phyloP scores from a whole-genome alignment of 2,113 vertebrate species.

The Paradisaea rubra region DNA sequence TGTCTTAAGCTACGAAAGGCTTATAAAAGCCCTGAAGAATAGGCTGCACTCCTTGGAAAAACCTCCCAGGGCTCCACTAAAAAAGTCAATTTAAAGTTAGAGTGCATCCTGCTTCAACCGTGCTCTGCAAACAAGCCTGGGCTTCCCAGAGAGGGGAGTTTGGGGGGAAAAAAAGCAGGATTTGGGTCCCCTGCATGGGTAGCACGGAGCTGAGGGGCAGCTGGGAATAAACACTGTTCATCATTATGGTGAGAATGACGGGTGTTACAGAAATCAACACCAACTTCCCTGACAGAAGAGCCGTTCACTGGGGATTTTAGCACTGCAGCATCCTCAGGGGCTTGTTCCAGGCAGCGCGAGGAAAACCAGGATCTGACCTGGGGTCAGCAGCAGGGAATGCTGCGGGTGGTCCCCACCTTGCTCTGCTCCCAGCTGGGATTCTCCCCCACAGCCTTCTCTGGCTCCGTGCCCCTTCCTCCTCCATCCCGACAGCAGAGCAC shows the following conservation, averaged over 20 bases:
- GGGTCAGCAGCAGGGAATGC: not conserved
- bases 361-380: not conserved
- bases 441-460: not conserved
- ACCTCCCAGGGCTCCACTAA: not conserved
- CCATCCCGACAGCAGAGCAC: not conserved
- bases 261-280: accelerated
- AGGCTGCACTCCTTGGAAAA: not conserved
- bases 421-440: not conserved
- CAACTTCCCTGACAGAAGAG: not conserved
- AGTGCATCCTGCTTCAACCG: not conserved
- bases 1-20: constrained; percentile 44
- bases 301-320: not conserved
- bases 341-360: not conserved
- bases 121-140: not conserved
- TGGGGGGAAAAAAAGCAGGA: accelerated
- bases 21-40: constrained; percentile 10
- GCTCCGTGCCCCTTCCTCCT: not conserved
- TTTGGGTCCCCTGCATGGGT: not conserved
- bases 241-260: accelerated
- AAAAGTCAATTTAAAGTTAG: constrained; percentile 36
- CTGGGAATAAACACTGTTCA: accelerated
- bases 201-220: not conserved
- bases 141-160: not conserved
- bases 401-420: accelerated
- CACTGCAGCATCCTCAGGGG: not conserved